Evolutionary conservation across 2,888 invertebrate genomes (phyloP), one percentile per base, ranked within the genome.

Genomic region (Thumatha senex): DNA sequence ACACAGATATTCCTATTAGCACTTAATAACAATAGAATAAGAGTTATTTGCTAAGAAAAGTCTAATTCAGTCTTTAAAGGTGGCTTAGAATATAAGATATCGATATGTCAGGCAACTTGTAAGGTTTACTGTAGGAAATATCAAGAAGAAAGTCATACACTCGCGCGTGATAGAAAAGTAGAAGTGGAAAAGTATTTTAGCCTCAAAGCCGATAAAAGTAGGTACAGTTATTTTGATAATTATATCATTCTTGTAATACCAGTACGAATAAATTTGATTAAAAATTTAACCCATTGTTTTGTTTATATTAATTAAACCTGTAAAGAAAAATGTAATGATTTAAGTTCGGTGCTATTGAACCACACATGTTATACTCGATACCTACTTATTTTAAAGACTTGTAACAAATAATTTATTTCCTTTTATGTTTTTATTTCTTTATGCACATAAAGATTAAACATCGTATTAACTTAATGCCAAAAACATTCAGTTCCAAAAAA

Each of bases 41-140:
- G 67, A 72, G 67, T 62, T 70, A 64, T 66, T 58, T 57, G 15
- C 55, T 74, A 67, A 68, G 60, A 70, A 77, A 77, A 67, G 73
- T 69, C 68, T 76, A 75, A 59, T 70, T 89, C 86, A 87, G 88
- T 84, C 89, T 87, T 87, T 66, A 70, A 71, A 79, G 75, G 78
- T 78, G 77, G 74, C 76, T 78, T 79, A 78, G 66, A 74, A 79
- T 73, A 73, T 74, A 73, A 62, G 64, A 57, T 79, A 76, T 73
- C 78, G 87, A 89, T 88, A 87, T 88, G 89, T 86, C 77, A 82
- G 81, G 80, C 77, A 72, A 74, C 60, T 67, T 67, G 58, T 58
- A 48, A 56, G 60, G 68, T 62, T 67, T 70, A 54, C 5, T 24
- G 56, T 63, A 40, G 58, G 50, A 36, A 51, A 42, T 56, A 44